phyloP scores from a whole-genome alignment of 2,113 vertebrate genomes.

The Boleophthalmus pectinirostris region DNA sequence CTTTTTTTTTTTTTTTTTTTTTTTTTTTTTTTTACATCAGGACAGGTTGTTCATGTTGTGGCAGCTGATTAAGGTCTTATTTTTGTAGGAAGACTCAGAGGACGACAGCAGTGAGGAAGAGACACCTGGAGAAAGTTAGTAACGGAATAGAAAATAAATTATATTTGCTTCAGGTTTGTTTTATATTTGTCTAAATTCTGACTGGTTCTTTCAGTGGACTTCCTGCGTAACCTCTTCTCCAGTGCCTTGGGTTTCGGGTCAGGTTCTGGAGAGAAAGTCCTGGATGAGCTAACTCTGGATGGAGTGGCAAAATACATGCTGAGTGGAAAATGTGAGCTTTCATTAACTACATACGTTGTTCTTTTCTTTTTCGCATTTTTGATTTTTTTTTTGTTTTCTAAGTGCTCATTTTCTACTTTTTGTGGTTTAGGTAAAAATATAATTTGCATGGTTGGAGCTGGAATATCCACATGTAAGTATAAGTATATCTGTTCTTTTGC shows the following conservation, averaged over 20 bases:
- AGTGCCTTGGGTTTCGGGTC: constrained; percentile 82
- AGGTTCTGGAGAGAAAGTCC: constrained; percentile 80
- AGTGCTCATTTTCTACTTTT: background rate
- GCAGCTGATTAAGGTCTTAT: background rate
- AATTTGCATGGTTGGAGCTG: constrained; percentile 91
- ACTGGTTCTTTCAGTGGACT: constrained; percentile 82
- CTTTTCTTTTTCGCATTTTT: background rate
- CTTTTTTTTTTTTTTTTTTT: no score
- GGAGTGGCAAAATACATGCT: constrained; percentile 84
- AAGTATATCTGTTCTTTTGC: background rate
- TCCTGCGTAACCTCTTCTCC: constrained; percentile 86
- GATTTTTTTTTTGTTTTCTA: background rate
- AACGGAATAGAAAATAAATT: background rate
- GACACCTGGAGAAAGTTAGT: constrained; percentile 82
- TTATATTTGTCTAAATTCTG: background rate
- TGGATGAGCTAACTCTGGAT: constrained; percentile 86
- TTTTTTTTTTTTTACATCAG: no score
- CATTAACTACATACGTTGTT: background rate
- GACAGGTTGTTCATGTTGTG: no score
- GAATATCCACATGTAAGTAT: constrained; percentile 86
- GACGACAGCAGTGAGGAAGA: constrained; percentile 78
- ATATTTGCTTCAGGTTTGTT: background rate
- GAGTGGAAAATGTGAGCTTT: constrained; percentile 84
- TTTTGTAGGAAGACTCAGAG: constrained; percentile 67
- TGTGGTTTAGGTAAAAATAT: constrained; percentile 82